phyloP scores from a whole-genome alignment of 2,888 invertebrate species.

The Metopia argyrocephala region DNA sequence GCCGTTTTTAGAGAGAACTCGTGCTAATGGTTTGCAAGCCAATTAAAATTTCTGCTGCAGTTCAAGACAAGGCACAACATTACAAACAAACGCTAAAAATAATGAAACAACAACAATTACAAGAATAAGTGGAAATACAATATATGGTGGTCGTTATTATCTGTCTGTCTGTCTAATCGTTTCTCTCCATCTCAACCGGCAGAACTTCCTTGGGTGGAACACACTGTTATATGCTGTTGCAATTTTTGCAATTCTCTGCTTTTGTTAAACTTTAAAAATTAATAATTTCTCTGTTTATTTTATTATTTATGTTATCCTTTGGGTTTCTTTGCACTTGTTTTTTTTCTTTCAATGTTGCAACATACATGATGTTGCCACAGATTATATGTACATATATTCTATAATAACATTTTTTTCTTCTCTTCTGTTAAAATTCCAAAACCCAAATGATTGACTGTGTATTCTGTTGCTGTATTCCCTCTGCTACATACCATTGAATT shows the following conservation, averaged over 20 bases:
- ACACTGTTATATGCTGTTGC: no score
- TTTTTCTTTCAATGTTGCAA: neutral
- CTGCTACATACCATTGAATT: conserved; percentile 7
- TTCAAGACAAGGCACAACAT: neutral
- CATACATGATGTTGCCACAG: neutral
- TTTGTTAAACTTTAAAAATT: neutral
- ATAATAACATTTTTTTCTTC: conserved; percentile 27
- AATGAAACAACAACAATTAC: neutral
- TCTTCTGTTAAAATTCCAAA: conserved; percentile 7
- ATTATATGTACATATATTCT: no score
- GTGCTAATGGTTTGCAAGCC: neutral
- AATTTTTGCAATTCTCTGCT: no score
- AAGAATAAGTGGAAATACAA: neutral
- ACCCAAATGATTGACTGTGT: conserved; percentile 34
- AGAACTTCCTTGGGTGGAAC: no score
- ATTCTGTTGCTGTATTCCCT: no score
- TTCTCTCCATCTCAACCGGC: no score
- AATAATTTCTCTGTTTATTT: neutral
- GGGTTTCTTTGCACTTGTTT: neutral
- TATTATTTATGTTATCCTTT: neutral
- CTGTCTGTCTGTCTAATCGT: no score
- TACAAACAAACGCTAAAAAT: neutral
- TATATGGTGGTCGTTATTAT: neutral
- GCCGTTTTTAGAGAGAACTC: neutral
- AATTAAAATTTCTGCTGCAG: neutral